phyloP scores from a whole-genome alignment of 1,140 invertebrate genomes.

The Arctopsyche grandis region DNA sequence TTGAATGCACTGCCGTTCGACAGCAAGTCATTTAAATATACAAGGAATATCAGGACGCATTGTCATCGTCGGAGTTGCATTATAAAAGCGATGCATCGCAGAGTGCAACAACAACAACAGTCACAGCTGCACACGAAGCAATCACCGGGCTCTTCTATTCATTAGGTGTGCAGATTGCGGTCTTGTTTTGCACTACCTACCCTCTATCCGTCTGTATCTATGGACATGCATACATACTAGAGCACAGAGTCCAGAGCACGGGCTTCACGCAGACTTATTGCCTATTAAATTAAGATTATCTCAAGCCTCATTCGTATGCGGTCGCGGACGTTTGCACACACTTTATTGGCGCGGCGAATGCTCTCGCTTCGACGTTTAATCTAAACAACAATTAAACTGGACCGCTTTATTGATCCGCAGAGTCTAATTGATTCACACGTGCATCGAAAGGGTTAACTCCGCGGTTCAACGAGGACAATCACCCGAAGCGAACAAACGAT shows the following conservation, averaged over 20 bases:
- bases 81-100: too few species aligned
- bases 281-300: constrained; percentile 51
- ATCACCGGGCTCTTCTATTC: too few species aligned
- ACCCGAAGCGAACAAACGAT: too few species aligned
- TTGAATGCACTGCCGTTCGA: too few species aligned
- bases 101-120: too few species aligned
- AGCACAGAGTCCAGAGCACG: background rate
- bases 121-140: too few species aligned
- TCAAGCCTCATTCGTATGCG: constrained; percentile 44
- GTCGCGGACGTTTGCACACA: background rate
- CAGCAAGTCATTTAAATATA: too few species aligned
- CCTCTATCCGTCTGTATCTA: too few species aligned
- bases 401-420: background rate
- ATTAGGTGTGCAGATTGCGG: too few species aligned
- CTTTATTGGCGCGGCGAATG: constrained; percentile 34
- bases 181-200: too few species aligned
- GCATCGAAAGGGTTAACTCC: background rate
- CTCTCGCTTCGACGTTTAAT: constrained; percentile 16
- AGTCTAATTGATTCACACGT: background rate
- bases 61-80: too few species aligned
- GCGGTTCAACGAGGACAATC: background rate
- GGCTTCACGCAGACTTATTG: constrained; percentile 44
- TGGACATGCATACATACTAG: background rate
- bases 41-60: too few species aligned
- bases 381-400: constrained; percentile 24